phyloP scores from a whole-genome alignment of 2,113 vertebrate genomes.

The Urocynchramus pylzowi region DNA sequence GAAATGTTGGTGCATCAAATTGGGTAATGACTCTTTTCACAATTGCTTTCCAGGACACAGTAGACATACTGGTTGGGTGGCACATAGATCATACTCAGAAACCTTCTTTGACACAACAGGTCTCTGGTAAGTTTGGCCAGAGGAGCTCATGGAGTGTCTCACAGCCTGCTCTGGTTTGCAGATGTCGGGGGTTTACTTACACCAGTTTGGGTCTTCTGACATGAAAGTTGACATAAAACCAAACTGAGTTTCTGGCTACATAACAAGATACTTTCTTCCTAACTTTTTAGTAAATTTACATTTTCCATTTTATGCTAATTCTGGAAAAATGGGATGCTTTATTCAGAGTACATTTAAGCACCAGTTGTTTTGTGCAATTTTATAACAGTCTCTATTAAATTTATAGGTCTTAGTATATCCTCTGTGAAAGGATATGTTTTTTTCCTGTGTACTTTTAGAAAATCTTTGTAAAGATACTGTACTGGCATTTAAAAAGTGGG shows the following conservation, averaged over 20 bases:
- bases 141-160: background rate
- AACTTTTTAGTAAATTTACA: background rate
- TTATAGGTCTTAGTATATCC: background rate
- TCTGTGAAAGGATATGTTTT: background rate
- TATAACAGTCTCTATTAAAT: background rate
- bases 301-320: background rate
- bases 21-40: background rate
- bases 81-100: slow-evolving; percentile 99
- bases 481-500: background rate
- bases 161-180: background rate
- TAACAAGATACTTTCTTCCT: background rate
- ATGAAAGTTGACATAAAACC: background rate
- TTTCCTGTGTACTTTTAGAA: background rate
- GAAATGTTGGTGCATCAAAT: background rate
- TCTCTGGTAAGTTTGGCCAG: slow-evolving; percentile 84
- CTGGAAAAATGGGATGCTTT: background rate
- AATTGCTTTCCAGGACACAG: slow-evolving; percentile 84
- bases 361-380: background rate
- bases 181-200: background rate
- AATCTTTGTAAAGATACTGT: background rate
- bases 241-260: background rate
- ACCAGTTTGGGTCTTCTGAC: background rate
- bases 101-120: slow-evolving; percentile 88
- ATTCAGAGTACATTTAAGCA: background rate
- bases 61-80: slow-evolving; percentile 98